Base-by-base conservation (phyloP, 2,797 vertebrate genomes). In the Allobates femoralis region DNA sequence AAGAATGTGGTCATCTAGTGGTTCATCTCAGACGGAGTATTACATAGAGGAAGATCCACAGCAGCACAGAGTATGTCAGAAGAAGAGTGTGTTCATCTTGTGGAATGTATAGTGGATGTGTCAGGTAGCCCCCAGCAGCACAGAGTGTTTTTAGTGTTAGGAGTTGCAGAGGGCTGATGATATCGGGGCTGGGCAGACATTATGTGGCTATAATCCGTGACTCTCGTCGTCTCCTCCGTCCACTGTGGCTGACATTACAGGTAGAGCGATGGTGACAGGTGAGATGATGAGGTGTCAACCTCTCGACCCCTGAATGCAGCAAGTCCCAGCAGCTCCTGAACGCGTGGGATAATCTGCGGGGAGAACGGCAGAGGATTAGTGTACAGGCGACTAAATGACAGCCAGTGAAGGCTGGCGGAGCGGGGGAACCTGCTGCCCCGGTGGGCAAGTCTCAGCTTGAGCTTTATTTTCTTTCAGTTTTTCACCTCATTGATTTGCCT, bases 311-410 rank as follows among this genome's bases (percentile, higher is more conserved):
- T 46, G 71, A n/a, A 16, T 15, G 46, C 34, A 64, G 60, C 85
- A 83, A 46, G 85, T 79, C 74, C 62, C 64, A 56, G 85, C 85
- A 87, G 28, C 53, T 60, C 50, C 50, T 50, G 30, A 50, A 55
- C 18, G 5, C 5, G 16, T 26, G 19, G 41, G 60, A 32, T 46
- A 66, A 78, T 67, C 85, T 58, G 23, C 62, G 21, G 79, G 26
- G 84, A 80, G 53, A 85, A 76, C 53, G 58, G 56, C 19, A 5
- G 55, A 30, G 67, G 85, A 86, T 81, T 86, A 75, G 34, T 56
- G 69, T 2, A 15, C 71, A 32, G 34, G 73, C 56, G 37, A n/a
- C 51, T 75, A 6, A 76, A 19, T 81, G 58, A 69, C 41, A 86
- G 19, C 58, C 26, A 85, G 56, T 85, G 37, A 80, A 21, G 66